Percentiles rank a stretch among this genome's conserved stretches.
phyloP scores from a whole-genome alignment of 2,797 vertebrate genomes.

The Macropodus opercularis region DNA sequence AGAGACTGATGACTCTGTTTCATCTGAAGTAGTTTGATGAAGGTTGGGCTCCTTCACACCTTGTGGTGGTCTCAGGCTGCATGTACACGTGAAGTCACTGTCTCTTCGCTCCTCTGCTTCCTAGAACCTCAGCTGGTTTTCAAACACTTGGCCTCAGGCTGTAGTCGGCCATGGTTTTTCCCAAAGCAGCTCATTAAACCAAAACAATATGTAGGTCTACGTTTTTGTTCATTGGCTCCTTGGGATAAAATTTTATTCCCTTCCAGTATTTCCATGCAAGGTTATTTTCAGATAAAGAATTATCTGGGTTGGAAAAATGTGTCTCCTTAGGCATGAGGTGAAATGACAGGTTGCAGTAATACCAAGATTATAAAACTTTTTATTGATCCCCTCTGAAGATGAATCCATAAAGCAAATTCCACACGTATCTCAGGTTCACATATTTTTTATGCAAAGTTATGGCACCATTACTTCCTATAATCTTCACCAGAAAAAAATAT shows the following conservation, averaged over 20 bases:
- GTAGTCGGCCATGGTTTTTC: conserved; percentile 19
- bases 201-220: conserved; percentile 36
- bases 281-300: conserved; percentile 4
- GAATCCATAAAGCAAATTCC: conserved; percentile 75
- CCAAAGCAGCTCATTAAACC: conserved; percentile 11
- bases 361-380: conserved; percentile 80
- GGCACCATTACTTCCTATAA: conserved; percentile 73
- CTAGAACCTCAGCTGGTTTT: conserved; percentile 27
- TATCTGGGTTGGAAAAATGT: neutral
- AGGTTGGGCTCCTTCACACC: conserved; percentile 4
- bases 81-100: conserved; percentile 26
- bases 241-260: conserved; percentile 8
- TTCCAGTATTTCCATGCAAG: neutral
- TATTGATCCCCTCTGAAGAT: conserved; percentile 79
- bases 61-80: neutral
- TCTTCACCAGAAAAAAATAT: conserved; percentile 72
- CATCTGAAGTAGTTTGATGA: conserved; percentile 33
- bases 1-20: conserved; percentile 20
- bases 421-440: conserved; percentile 74
- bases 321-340: conserved; percentile 28
- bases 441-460: conserved; percentile 67
- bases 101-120: conserved; percentile 30
- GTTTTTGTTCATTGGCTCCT: conserved; percentile 4
- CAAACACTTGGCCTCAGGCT: conserved; percentile 34
- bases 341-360: conserved; percentile 74